Percentiles rank a stretch among this genome's conserved stretches.
Evolutionary conservation across 2,888 invertebrate species (phyloP).

Genomic region (Aphodius granarius): DNA sequence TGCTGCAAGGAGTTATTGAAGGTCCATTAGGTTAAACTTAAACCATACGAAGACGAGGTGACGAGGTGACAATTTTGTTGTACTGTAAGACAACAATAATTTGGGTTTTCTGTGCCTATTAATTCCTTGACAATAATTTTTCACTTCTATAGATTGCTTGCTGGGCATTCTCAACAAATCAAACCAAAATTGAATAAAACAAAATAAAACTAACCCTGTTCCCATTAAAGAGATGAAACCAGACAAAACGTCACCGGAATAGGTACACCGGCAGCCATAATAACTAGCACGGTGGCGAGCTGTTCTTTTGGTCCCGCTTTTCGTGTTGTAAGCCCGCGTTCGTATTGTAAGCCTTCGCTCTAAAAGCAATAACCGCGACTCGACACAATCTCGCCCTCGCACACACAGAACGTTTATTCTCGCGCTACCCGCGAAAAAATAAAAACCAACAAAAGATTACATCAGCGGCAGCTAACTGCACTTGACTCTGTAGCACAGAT

Average conservation of each 20-base stretch:
- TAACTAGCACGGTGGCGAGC: neutral
- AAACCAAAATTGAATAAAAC: neutral
- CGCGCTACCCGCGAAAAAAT: neutral
- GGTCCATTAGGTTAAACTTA: too few species aligned
- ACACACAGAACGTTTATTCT: neutral
- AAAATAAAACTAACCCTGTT: neutral
- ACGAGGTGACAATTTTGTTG: too few species aligned
- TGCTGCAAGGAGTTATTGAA: too few species aligned
- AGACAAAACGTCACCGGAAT: neutral
- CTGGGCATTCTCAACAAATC: neutral
- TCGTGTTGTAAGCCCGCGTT: too few species aligned
- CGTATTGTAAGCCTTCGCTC: neutral
- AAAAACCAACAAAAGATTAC: neutral
- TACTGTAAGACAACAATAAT: too few species aligned
- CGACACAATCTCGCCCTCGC: neutral
- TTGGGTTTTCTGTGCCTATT: too few species aligned
- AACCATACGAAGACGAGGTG: too few species aligned
- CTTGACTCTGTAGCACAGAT: slow-evolving; percentile 58
- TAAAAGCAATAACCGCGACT: neutral
- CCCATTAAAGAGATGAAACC: neutral
- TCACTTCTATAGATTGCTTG: neutral
- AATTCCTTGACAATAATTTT: neutral
- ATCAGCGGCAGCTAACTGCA: neutral
- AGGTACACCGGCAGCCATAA: neutral
- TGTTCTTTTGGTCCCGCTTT: neutral